phyloP scores from a whole-genome alignment of 2,113 vertebrate genomes.

The Terrapene triunguis region DNA sequence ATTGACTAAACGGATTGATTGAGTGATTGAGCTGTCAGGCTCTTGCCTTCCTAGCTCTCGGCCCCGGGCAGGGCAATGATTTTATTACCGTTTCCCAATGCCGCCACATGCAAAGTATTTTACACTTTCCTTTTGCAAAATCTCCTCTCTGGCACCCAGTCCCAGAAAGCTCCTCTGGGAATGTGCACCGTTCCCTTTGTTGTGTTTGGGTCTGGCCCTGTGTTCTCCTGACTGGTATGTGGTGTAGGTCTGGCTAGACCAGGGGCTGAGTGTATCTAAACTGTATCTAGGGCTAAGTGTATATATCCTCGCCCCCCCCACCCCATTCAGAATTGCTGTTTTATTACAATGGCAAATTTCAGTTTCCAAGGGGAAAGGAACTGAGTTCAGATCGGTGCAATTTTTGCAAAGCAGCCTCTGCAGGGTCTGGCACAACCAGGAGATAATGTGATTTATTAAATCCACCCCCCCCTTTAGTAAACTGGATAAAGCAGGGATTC shows the following conservation, averaged over 20 bases:
- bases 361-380: not conserved
- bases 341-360: not conserved
- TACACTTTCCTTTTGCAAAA: conserved; percentile 18
- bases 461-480: not conserved
- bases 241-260: no score
- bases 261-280: no score
- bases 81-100: conserved; percentile 62
- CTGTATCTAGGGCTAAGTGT: no score
- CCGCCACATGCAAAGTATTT: not conserved
- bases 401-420: not conserved
- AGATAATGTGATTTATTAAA: not conserved
- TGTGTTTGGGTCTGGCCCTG: conserved; percentile 11
- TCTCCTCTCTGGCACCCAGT: not conserved
- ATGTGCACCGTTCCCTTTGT: conserved; percentile 28
- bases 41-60: conserved; percentile 9
- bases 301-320: not conserved
- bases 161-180: not conserved
- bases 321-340: not conserved
- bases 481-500: not conserved
- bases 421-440: not conserved
- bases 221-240: not conserved
- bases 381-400: not conserved
- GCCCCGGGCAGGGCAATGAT: conserved; percentile 42
- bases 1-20: conserved; percentile 86
- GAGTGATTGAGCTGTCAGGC: conserved; percentile 89